These are phyloP conservation scores for Phaethon lepturus DNA, from an alignment of 2,113 vertebrate species.

Conservation along the genomic window DNA sequence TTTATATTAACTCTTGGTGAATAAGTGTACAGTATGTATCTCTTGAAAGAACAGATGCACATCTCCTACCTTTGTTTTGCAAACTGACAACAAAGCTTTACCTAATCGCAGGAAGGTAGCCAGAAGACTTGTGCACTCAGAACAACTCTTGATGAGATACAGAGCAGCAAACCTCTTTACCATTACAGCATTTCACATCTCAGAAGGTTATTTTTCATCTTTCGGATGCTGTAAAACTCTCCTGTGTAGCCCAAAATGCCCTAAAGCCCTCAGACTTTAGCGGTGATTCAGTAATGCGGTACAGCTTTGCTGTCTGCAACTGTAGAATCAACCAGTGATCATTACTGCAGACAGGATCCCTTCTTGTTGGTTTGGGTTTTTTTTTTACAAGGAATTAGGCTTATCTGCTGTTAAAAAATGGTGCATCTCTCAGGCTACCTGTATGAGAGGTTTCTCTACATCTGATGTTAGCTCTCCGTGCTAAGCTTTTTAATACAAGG, in stretches of 20 bases:
- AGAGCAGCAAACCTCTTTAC: not conserved
- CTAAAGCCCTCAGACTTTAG: not conserved
- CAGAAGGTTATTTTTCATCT: constrained; percentile 16
- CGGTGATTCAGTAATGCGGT: not conserved
- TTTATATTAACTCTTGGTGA: not conserved
- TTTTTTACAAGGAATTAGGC: not conserved
- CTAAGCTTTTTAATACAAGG: not conserved
- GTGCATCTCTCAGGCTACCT: not conserved
- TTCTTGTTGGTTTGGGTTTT: not conserved
- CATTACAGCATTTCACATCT: not conserved
- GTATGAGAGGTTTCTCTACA: not conserved
- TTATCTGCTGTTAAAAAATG: not conserved
- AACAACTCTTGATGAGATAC: not conserved
- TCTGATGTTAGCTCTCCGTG: not conserved
- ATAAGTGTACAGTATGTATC: not conserved
- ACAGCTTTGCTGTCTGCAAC: not conserved
- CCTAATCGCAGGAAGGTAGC: not conserved
- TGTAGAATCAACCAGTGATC: not conserved
- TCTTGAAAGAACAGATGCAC: not conserved
- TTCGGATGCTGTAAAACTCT: not conserved
- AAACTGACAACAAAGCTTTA: not conserved
- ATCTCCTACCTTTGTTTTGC: not conserved
- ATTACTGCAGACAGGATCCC: not conserved
- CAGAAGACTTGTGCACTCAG: not conserved
- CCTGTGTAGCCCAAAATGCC: not conserved